Evolutionary conservation across 2,888 invertebrate genomes (phyloP), one percentile per base, ranked within the genome.

Genomic region (Stenolophus ochropezus): DNA sequence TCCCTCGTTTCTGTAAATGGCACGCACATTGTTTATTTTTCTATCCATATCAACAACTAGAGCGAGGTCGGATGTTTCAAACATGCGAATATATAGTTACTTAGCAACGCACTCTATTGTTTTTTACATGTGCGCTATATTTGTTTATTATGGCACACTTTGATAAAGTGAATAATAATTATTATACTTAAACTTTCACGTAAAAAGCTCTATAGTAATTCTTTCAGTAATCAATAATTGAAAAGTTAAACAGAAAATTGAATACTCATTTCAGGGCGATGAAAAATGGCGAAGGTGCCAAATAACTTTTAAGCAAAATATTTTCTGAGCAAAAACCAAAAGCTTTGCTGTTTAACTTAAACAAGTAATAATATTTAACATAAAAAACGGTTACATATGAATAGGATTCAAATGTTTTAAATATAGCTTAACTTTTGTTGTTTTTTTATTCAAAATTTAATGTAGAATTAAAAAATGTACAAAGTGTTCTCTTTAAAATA

Each of bases 21-120:
- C 56, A 21, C 21, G 56, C 20, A n/a, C 25, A 23, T 25, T 61
- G 11, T 21, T 61, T 61, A n/a, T 25, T 27, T 61, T 61, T 21
- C 21, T 23, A 42, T 42, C 33, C 33, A 42, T 42, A 42, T n/a
- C n/a, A n/a, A 42, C 33, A 61, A 61, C 61, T 61, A 61, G 61
- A 23, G 11, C 61, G 61, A 61, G 61, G 61, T 61, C 61, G 61
- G 61, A 25, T 25, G 14, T 61, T 25, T 61, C 25, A 25, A 61
- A 61, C 25, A 61, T 61, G 61, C 61, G 21, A 61, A 61, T 61
- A 61, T 56, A 42, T 42, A 11, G 33, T 42, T 42, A 42, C 33
- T 11, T 42, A 42, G 33, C 33, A 42, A 42, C 33, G 33, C 33
- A 42, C 33, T 42, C 6, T 42, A 11, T 42, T 42, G 33, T 42